phyloP scores from a whole-genome alignment of 2,797 vertebrate genomes.

The Knipowitschia caucasica region DNA sequence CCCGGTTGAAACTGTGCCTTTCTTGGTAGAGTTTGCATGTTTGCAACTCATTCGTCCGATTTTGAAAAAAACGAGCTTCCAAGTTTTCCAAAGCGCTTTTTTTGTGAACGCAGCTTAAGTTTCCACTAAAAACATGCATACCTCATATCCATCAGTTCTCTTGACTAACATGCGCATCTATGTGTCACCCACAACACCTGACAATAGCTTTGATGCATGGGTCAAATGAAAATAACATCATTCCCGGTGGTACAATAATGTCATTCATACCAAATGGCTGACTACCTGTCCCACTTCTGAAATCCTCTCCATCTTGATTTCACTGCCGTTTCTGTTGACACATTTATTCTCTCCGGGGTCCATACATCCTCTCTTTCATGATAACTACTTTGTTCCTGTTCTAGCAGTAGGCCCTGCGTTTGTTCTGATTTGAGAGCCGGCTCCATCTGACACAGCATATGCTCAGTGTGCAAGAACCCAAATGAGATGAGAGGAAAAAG shows the following conservation, averaged over 20 bases:
- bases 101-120: too few relatives aligned
- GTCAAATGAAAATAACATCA: neutral
- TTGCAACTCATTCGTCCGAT: too few relatives aligned
- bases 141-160: too few relatives aligned
- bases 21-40: too few relatives aligned
- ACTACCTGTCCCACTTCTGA: neutral
- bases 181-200: too few relatives aligned
- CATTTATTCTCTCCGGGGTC: neutral
- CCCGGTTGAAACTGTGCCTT: too few relatives aligned
- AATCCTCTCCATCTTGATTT: conserved; percentile 3
- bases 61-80: too few relatives aligned
- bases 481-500: conserved; percentile 10
- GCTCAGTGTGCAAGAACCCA: neutral
- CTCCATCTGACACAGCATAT: conserved; percentile 6
- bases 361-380: conserved; percentile 5
- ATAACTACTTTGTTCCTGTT: conserved; percentile 3
- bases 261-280: neutral
- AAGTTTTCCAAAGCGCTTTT: too few relatives aligned
- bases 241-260: neutral
- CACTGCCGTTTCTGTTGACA: neutral
- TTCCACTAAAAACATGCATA: too few relatives aligned
- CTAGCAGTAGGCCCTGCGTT: conserved; percentile 1
- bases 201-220: neutral
- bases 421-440: neutral
- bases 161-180: too few relatives aligned